Percentiles rank a stretch among this genome's conserved stretches.
Evolutionary conservation across 2,888 invertebrate species (phyloP).

Genomic region (Brachyopa scutellaris): DNA sequence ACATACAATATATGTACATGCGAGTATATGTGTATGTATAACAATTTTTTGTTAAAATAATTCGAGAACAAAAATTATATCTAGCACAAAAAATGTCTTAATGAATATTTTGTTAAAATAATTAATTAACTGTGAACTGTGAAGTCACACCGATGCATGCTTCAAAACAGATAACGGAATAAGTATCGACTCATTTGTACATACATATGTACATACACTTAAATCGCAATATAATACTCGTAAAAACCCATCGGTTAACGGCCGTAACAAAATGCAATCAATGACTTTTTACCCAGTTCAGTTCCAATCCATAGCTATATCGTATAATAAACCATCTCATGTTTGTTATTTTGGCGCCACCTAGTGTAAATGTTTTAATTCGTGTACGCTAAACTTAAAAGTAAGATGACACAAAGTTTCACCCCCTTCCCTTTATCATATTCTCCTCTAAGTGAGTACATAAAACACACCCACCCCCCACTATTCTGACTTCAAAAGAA

Average conservation of each 20-base stretch:
- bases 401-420: background rate
- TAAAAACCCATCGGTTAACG: background rate
- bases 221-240: background rate
- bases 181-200: too few relatives aligned
- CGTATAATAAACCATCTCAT: background rate
- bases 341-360: slow-evolving; percentile 26
- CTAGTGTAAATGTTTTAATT: background rate
- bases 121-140: too few relatives aligned
- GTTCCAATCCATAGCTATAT: background rate
- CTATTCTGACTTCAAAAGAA: slow-evolving; percentile 9
- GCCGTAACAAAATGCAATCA: background rate
- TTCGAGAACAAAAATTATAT: too few relatives aligned
- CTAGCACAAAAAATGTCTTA: too few relatives aligned
- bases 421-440: slow-evolving; percentile 8
- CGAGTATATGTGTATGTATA: too few relatives aligned
- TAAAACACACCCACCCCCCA: slow-evolving; percentile 38
- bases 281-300: slow-evolving; percentile 1
- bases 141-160: too few relatives aligned
- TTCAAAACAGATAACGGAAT: too few relatives aligned
- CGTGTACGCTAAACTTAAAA: background rate
- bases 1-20: too few relatives aligned
- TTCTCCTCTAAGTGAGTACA: background rate
- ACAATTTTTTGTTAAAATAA: too few relatives aligned
- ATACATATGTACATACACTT: background rate
- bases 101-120: too few relatives aligned